phyloP scores from a whole-genome alignment of 2,797 vertebrate genomes.

The Novumbra hubbsi region DNA sequence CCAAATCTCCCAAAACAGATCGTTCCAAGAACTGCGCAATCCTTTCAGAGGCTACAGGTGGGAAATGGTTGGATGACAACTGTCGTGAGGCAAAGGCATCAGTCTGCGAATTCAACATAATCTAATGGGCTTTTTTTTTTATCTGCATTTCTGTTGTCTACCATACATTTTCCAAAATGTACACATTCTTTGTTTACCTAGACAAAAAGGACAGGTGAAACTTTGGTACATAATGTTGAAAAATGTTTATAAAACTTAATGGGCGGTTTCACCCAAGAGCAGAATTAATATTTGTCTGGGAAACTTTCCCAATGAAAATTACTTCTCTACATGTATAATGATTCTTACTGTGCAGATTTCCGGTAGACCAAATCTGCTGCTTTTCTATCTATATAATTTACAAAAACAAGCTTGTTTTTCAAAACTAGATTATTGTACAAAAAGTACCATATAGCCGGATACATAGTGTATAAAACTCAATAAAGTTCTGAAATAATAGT shows the following conservation, averaged over 20 bases:
- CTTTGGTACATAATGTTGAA: not conserved
- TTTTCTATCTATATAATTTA: constrained; percentile 26
- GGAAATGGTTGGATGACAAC: constrained; percentile 92
- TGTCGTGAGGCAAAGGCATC: constrained; percentile 85
- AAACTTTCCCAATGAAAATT: not conserved
- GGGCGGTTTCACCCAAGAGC: not conserved
- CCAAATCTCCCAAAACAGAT: constrained; percentile 87
- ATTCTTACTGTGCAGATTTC: not conserved
- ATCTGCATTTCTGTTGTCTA: not conserved
- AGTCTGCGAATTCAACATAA: constrained; percentile 91
- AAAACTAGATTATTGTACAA: constrained; percentile 40
- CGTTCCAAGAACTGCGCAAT: constrained; percentile 86
- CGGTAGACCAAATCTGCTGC: not conserved
- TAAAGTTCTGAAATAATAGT: constrained; percentile 38
- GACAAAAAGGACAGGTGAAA: not conserved
- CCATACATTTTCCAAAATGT: not conserved
- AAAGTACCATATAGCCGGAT: constrained; percentile 36
- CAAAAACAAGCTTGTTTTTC: constrained; percentile 26
- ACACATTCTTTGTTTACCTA: not conserved
- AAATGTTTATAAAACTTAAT: not conserved
- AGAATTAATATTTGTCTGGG: not conserved
- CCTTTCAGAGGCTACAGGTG: constrained; percentile 77
- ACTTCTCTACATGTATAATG: not conserved
- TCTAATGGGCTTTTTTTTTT: constrained; percentile 63
- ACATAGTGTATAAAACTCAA: constrained; percentile 34